phyloP scores from a whole-genome alignment of 2,113 vertebrate genomes.

The Phainopepla nitens region DNA sequence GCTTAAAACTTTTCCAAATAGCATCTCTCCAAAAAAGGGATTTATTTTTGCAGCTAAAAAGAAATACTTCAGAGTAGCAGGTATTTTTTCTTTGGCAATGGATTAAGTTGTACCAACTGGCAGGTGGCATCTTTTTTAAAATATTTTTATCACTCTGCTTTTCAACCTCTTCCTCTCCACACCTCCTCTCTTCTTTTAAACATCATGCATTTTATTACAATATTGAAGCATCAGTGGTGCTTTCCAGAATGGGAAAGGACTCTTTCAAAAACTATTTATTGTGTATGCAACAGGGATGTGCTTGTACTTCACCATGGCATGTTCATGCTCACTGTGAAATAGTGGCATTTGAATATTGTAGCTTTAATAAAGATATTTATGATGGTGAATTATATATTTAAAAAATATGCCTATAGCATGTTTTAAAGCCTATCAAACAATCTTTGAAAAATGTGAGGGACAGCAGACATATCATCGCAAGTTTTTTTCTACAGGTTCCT shows the following conservation, averaged over 20 bases:
- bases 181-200: not conserved
- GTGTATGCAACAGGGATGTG: not conserved
- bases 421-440: not conserved
- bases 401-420: not conserved
- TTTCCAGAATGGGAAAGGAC: not conserved
- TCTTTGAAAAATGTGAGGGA: not conserved
- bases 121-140: not conserved
- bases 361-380: not conserved
- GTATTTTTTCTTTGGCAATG: not conserved
- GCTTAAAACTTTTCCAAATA: not conserved
- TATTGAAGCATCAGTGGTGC: not conserved
- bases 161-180: not conserved
- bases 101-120: not conserved
- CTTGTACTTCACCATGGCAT: not conserved
- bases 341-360: not conserved
- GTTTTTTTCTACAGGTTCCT: not conserved
- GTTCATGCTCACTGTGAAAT: not conserved
- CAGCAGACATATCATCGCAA: not conserved
- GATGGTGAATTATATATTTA: not conserved
- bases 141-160: not conserved
- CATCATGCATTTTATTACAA: not conserved
- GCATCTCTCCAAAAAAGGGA: not conserved
- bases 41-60: not conserved
- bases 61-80: not conserved
- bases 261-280: not conserved